A percentile compares a stretch with the other conserved stretches of the same genome.
Evolutionary conservation across 2,888 invertebrate genomes (phyloP).

Genomic region (Leucoma salicis): DNA sequence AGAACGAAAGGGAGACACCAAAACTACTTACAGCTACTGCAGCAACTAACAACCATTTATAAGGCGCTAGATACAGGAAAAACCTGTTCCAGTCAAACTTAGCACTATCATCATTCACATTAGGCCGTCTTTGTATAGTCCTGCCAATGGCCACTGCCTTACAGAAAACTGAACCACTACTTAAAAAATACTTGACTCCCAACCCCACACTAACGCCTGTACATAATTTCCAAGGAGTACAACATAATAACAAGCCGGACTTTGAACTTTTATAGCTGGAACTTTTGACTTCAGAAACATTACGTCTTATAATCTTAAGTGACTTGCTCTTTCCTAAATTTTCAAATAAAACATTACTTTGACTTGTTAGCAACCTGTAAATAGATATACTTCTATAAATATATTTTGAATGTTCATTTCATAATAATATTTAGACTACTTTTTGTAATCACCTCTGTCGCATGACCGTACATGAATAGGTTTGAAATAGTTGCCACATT

Average conservation of each 20-base stretch:
- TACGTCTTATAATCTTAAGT: slow-evolving; percentile 49
- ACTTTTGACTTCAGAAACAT: slow-evolving; percentile 53
- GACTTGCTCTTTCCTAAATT: slow-evolving; percentile 61
- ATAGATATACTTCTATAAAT: slow-evolving; percentile 11
- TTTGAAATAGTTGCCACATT: slow-evolving; percentile 73
- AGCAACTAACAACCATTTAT: slow-evolving; percentile 88
- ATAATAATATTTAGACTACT: slow-evolving; percentile 14
- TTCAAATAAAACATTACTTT: slow-evolving; percentile 48
- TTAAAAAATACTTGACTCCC: slow-evolving; percentile 53
- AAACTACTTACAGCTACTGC: slow-evolving; percentile 91
- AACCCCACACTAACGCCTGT: slow-evolving; percentile 71
- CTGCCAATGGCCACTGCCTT: slow-evolving; percentile 80
- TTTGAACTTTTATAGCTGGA: slow-evolving; percentile 51
- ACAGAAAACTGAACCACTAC: slow-evolving; percentile 84
- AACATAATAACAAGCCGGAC: slow-evolving; percentile 47
- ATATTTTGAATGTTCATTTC: neutral
- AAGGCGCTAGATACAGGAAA: slow-evolving; percentile 87
- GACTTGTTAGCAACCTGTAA: slow-evolving; percentile 61
- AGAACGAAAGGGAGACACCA: too few species aligned
- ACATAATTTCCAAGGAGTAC: slow-evolving; percentile 73
- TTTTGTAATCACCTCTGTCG: slow-evolving; percentile 57
- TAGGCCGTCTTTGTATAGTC: slow-evolving; percentile 80
- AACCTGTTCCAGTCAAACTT: slow-evolving; percentile 91
- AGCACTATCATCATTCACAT: slow-evolving; percentile 72
- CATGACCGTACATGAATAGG: slow-evolving; percentile 51